Percentiles rank a stretch among this genome's conserved stretches.
Conservation (phyloP, 2,113 vertebrate species). For the Platichthys stellatus region DNA sequence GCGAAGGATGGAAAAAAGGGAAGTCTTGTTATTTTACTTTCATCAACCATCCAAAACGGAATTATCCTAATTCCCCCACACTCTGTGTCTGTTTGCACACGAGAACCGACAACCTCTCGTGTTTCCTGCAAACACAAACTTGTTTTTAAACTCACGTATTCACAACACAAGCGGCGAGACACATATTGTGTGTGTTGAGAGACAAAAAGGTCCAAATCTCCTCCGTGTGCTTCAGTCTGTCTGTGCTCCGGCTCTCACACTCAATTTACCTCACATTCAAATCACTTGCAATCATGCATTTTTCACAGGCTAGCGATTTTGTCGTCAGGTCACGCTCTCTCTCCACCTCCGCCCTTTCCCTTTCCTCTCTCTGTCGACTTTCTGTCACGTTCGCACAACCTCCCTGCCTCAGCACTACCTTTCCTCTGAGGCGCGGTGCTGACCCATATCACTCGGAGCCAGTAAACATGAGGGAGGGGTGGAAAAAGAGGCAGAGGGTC, state of each 20-base stretch:
- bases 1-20: neutral
- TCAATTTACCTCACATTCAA: constrained; percentile 53
- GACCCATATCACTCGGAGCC: constrained; percentile 57
- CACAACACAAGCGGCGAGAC: neutral
- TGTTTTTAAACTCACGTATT: neutral
- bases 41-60: constrained; percentile 23
- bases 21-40: constrained; percentile 41
- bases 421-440: constrained; percentile 36
- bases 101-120: neutral
- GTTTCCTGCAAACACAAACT: neutral
- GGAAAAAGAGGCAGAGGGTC: constrained; percentile 46
- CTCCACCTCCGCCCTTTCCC: neutral
- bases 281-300: constrained; percentile 35
- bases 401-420: constrained; percentile 52
- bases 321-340: constrained; percentile 7
- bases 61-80: constrained; percentile 10
- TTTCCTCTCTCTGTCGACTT: constrained; percentile 43
- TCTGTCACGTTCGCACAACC: constrained; percentile 49
- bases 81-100: constrained; percentile 19
- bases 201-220: neutral
- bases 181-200: neutral
- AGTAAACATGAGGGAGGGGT: constrained; percentile 40
- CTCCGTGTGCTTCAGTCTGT: neutral
- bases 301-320: constrained; percentile 20
- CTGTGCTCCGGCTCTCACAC: constrained; percentile 11